Percentiles rank a stretch among this genome's conserved stretches.
These are phyloP conservation scores for Erynnis tages DNA, from an alignment of 2,888 invertebrate species.

Conservation along the genomic window DNA sequence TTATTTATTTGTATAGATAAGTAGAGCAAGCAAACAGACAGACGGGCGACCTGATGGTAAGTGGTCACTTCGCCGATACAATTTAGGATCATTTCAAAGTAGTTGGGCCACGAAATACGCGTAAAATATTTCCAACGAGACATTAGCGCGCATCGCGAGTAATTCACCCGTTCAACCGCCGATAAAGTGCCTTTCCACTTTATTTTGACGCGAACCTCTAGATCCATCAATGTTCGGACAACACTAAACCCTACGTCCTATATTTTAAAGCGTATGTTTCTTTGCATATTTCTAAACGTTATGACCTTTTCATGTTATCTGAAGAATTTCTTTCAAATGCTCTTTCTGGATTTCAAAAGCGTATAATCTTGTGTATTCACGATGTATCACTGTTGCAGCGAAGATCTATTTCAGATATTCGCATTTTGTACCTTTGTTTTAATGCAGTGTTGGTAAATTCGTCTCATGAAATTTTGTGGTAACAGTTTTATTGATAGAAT, in stretches of 20 bases:
- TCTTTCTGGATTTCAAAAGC: conserved; percentile 13
- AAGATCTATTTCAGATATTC: conserved; percentile 3
- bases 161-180: conserved; percentile 12
- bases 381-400: conserved; percentile 14
- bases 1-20: no score
- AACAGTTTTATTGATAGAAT: no score
- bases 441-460: no score
- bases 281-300: not conserved
- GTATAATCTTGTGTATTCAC: conserved; percentile 15
- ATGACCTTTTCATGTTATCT: not conserved
- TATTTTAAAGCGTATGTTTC: not conserved
- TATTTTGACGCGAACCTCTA: conserved; percentile 1
- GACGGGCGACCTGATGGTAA: no score
- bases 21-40: no score
- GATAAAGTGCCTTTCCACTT: conserved; percentile 11
- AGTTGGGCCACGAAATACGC: not conserved
- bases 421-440: not conserved
- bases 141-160: conserved; percentile 13
- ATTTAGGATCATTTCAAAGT: not conserved
- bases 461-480: no score
- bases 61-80: no score
- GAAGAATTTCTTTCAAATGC: conserved; percentile 17
- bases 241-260: not conserved
- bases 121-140: not conserved
- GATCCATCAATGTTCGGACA: not conserved